A percentile compares a stretch with the other conserved stretches of the same genome.
These are phyloP conservation scores for Timema cristinae DNA, from an alignment of 2,888 invertebrate species.

Conservation along the genomic window DNA sequence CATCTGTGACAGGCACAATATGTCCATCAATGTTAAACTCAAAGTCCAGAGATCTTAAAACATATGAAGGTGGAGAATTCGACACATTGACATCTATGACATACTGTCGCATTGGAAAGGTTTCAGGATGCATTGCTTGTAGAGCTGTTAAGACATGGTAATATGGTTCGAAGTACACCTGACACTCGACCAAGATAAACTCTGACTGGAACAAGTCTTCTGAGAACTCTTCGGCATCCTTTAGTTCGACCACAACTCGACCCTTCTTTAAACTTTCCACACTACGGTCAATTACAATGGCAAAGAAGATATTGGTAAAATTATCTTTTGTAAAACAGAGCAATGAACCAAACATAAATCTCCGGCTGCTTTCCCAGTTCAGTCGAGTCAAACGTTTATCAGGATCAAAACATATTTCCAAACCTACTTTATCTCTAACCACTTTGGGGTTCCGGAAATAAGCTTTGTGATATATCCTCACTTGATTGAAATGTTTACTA, in stretches of 20 bases:
- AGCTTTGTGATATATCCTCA: constrained; percentile 19
- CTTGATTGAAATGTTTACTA: constrained; percentile 14
- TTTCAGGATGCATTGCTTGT: constrained; percentile 51
- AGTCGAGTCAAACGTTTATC: constrained; percentile 40
- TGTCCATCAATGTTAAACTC: constrained; percentile 5
- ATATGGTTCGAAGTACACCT: constrained; percentile 62
- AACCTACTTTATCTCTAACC: not conserved
- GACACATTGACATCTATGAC: constrained; percentile 52
- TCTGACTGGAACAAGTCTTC: not conserved
- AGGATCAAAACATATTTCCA: constrained; percentile 34
- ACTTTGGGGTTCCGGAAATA: constrained; percentile 7
- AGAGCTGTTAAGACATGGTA: constrained; percentile 68
- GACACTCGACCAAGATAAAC: constrained; percentile 67
- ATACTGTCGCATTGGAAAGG: constrained; percentile 65
- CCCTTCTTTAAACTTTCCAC: constrained; percentile 43
- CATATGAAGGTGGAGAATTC: constrained; percentile 15
- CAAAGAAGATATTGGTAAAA: constrained; percentile 21
- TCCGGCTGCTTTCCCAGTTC: constrained; percentile 51
- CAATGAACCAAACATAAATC: constrained; percentile 67
- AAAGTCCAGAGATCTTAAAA: not conserved
- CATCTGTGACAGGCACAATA: constrained; percentile 16
- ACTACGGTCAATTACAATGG: constrained; percentile 21
- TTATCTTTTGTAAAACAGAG: constrained; percentile 58
- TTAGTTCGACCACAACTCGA: constrained; percentile 41
- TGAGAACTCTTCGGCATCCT: constrained; percentile 39